phyloP scores from a whole-genome alignment of 2,888 invertebrate genomes.

The Amaurobius ferox region DNA sequence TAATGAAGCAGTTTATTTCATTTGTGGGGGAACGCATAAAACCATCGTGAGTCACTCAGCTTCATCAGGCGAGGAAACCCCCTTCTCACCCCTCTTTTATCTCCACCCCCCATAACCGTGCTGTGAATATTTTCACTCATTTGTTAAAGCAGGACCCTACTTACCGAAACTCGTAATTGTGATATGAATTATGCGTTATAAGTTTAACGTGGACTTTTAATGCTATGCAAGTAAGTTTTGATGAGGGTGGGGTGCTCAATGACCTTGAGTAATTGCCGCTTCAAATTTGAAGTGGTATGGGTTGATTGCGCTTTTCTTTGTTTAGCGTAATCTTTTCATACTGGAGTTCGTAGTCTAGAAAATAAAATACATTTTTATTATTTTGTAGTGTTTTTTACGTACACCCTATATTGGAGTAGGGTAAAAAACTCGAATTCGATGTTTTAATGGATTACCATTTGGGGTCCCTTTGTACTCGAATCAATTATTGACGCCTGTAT shows the following conservation, averaged over 20 bases:
- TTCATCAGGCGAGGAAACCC: background rate
- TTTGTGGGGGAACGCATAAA: background rate
- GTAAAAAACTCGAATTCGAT: no score
- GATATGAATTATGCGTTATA: background rate
- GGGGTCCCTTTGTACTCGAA: no score
- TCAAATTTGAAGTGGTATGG: background rate
- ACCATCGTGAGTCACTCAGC: background rate
- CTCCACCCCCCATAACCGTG: background rate
- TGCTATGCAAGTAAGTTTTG: background rate
- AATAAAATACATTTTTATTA: no score
- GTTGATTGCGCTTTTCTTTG: no score
- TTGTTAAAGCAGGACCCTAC: constrained; percentile 4
- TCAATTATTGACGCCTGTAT: no score
- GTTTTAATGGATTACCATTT: no score
- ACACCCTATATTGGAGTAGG: no score
- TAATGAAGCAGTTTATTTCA: background rate
- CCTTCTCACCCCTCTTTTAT: background rate
- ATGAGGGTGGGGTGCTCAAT: constrained; percentile 7
- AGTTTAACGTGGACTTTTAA: background rate
- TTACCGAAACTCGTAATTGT: constrained; percentile 22
- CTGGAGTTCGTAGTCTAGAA: no score
- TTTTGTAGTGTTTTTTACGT: no score
- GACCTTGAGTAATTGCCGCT: background rate
- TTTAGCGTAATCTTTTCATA: no score
- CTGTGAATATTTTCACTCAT: constrained; percentile 19